Conservation (phyloP, 2,797 vertebrate species). For the Trematomus bernacchii region DNA sequence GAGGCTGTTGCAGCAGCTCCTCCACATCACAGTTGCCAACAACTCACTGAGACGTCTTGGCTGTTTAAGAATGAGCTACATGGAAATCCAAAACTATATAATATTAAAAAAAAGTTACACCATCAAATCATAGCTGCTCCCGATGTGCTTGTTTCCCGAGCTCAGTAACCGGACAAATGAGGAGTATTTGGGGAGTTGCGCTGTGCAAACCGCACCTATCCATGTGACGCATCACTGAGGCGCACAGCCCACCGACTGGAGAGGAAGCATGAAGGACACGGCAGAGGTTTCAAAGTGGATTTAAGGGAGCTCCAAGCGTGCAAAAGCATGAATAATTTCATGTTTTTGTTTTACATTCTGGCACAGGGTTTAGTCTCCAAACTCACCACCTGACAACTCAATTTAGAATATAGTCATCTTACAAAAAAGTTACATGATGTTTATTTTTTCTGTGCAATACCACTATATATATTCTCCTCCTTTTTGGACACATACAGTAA, state of each 20-base stretch:
- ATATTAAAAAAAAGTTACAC: conserved; percentile 30
- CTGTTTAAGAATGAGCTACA: conserved; percentile 16
- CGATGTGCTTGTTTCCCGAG: conserved; percentile 16
- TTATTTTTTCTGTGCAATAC: not conserved
- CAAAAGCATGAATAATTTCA: not conserved
- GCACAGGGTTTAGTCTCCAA: not conserved
- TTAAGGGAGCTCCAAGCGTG: not conserved
- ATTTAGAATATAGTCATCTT: too few relatives aligned
- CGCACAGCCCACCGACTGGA: conserved; percentile 26
- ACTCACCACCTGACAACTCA: too few relatives aligned
- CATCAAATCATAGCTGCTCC: conserved; percentile 9
- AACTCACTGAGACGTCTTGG: conserved; percentile 12
- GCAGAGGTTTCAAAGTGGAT: conserved; percentile 5
- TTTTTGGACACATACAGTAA: not conserved
- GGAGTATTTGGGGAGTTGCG: conserved; percentile 42
- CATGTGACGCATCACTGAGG: conserved; percentile 62
- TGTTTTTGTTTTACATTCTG: not conserved
- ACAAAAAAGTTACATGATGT: too few relatives aligned
- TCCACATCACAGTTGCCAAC: conserved; percentile 41
- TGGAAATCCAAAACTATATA: conserved; percentile 6
- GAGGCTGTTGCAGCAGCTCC: conserved; percentile 39
- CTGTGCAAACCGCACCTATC: conserved; percentile 67
- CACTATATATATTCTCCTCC: not conserved
- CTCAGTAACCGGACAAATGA: conserved; percentile 24
- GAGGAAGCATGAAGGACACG: not conserved